A percentile compares a stretch with the other conserved stretches of the same genome.
Evolutionary conservation across 2,797 vertebrate genomes (phyloP).

Genomic region (Micromesistius poutassou): DNA sequence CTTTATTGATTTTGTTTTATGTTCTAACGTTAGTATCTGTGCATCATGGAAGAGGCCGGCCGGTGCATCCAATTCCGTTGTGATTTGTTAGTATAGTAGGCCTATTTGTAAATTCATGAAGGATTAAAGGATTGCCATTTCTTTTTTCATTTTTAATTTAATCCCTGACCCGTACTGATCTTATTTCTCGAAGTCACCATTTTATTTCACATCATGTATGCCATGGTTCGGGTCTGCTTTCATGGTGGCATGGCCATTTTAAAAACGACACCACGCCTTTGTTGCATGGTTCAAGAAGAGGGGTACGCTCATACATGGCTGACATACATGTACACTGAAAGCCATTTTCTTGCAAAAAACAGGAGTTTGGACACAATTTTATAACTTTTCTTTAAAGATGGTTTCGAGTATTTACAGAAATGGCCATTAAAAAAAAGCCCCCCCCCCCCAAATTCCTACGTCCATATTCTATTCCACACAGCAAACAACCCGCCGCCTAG

Average conservation of each 20-base stretch:
- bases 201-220: slow-evolving; percentile 2
- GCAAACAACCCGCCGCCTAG: slow-evolving; percentile 38
- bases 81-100: not conserved
- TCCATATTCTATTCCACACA: slow-evolving; percentile 24
- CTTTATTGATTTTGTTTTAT: not conserved
- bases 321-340: not conserved
- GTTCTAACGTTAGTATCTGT: not conserved
- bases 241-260: slow-evolving; percentile 71
- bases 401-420: slow-evolving; percentile 3
- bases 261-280: slow-evolving; percentile 77
- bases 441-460: slow-evolving; percentile 36
- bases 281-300: slow-evolving; percentile 63
- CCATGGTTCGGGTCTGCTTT: slow-evolving; percentile 39
- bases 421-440: slow-evolving; percentile 3
- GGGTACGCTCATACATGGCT: slow-evolving; percentile 34
- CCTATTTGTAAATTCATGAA: not conserved
- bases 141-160: not conserved
- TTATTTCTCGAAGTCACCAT: not conserved
- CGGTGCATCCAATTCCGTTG: not conserved
- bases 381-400: not conserved
- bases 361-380: not conserved
- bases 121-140: not conserved
- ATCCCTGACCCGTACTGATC: not conserved
- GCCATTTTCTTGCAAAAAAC: not conserved
- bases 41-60: not conserved